phyloP scores from a whole-genome alignment of 2,797 vertebrate species.

The Smutsia temminckii region DNA sequence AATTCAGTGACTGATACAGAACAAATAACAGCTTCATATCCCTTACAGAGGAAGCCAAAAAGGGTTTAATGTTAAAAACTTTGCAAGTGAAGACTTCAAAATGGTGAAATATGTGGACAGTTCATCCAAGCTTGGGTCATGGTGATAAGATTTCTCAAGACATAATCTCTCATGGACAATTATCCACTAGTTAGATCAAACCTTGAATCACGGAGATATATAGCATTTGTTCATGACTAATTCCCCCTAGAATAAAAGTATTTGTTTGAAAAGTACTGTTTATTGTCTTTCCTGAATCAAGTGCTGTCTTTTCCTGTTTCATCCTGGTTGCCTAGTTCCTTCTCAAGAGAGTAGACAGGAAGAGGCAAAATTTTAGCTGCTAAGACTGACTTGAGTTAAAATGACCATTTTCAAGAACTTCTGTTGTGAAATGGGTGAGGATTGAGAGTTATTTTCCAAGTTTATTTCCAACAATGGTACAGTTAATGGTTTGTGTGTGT shows the following conservation, averaged over 20 bases:
- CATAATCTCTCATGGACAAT: background rate
- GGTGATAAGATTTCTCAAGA: background rate
- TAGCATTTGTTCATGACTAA: background rate
- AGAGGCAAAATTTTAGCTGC: background rate
- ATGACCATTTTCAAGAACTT: background rate
- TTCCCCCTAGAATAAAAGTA: slow-evolving; percentile 29
- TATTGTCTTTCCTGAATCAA: background rate
- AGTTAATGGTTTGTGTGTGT: background rate
- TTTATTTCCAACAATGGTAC: background rate
- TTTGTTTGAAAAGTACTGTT: slow-evolving; percentile 7
- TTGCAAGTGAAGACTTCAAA: slow-evolving; percentile 26
- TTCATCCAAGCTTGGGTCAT: background rate
- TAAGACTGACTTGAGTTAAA: background rate
- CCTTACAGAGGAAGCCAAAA: background rate
- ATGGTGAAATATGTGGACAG: background rate
- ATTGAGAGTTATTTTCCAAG: background rate
- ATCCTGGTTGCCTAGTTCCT: background rate
- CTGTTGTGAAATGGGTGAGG: background rate
- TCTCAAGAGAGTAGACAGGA: background rate
- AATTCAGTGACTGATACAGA: slow-evolving; percentile 22
- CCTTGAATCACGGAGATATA: slow-evolving; percentile 29
- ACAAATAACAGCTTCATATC: slow-evolving; percentile 12
- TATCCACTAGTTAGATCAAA: background rate
- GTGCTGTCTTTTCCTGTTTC: background rate
- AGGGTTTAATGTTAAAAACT: slow-evolving; percentile 8